Percentiles rank a stretch among this genome's conserved stretches.
These are phyloP conservation scores for Matsumurasca onukii DNA, from an alignment of 1,140 invertebrate genomes.

Conservation along the genomic window DNA sequence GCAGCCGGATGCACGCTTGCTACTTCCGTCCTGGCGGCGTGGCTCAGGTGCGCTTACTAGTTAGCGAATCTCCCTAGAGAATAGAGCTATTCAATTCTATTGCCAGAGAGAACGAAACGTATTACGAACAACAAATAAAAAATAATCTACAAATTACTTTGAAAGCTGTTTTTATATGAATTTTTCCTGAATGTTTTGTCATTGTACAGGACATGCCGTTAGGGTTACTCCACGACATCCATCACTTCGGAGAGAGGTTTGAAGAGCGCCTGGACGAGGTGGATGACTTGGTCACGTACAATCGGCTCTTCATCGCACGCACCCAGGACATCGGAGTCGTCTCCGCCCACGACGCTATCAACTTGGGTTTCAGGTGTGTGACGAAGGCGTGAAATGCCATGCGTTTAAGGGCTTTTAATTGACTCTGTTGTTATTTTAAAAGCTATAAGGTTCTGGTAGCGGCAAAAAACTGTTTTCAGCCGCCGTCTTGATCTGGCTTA, in stretches of 20 bases:
- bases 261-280: constrained; percentile 87
- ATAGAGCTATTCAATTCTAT: no score
- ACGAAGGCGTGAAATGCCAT: no score
- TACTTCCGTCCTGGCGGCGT: constrained; percentile 85
- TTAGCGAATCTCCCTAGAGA: no score
- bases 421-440: no score
- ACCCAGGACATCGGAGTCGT: constrained; percentile 89
- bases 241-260: constrained; percentile 86
- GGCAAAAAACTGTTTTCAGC: no score
- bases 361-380: constrained; percentile 88
- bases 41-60: constrained; percentile 70
- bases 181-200: neutral
- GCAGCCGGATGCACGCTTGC: constrained; percentile 80
- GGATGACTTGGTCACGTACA: constrained; percentile 89
- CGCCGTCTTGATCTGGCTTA: no score
- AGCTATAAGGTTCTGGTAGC: no score
- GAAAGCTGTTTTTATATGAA: constrained; percentile 70
- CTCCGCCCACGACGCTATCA: constrained; percentile 85
- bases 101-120: no score
- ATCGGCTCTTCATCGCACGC: constrained; percentile 87
- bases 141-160: constrained; percentile 77
- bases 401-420: no score
- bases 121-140: constrained; percentile 71
- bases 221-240: constrained; percentile 94
- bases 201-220: constrained; percentile 77